Evolutionary conservation across 2,888 invertebrate genomes (phyloP).

Genomic region (Caenorhabditis zanzibari): DNA sequence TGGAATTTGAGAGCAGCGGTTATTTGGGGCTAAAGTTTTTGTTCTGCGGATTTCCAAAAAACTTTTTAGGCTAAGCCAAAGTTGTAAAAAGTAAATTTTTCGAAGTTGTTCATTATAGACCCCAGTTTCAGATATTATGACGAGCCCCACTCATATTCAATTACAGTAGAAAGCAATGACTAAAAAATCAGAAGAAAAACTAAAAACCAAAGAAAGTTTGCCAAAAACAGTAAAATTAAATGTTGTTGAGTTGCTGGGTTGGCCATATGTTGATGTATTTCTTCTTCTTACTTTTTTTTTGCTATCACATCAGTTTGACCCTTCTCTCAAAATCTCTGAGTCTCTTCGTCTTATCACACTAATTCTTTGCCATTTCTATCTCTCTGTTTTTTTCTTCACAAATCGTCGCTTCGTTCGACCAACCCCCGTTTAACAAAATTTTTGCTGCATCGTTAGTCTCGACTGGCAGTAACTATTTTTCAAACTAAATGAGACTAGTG

Average conservation of each 20-base stretch:
- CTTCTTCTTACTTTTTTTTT: neutral
- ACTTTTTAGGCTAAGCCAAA: neutral
- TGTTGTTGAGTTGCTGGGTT: neutral
- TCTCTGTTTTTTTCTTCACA: constrained; percentile 7
- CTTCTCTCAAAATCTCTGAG: constrained; percentile 20
- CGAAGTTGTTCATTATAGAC: too few species aligned
- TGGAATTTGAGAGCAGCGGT: constrained; percentile 5
- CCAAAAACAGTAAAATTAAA: constrained; percentile 7
- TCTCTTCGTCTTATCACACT: constrained; percentile 10
- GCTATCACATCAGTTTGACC: constrained; percentile 51
- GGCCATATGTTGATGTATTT: constrained; percentile 24
- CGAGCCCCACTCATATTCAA: too few species aligned
- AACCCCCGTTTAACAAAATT: neutral
- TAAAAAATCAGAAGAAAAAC: too few species aligned
- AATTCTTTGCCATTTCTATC: neutral
- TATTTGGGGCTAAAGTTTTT: neutral
- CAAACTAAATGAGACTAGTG: constrained; percentile 2
- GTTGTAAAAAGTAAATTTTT: too few species aligned
- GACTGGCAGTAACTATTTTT: neutral
- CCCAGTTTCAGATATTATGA: too few species aligned
- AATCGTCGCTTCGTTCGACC: neutral
- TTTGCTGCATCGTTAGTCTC: neutral
- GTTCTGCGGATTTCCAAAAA: neutral
- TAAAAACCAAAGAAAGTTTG: neutral
- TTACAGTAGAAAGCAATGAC: neutral